A percentile compares a stretch with the other conserved stretches of the same genome.
These are phyloP conservation scores for Drosophila ficusphila DNA, from an alignment of 1,140 invertebrate species.

Conservation along the genomic window DNA sequence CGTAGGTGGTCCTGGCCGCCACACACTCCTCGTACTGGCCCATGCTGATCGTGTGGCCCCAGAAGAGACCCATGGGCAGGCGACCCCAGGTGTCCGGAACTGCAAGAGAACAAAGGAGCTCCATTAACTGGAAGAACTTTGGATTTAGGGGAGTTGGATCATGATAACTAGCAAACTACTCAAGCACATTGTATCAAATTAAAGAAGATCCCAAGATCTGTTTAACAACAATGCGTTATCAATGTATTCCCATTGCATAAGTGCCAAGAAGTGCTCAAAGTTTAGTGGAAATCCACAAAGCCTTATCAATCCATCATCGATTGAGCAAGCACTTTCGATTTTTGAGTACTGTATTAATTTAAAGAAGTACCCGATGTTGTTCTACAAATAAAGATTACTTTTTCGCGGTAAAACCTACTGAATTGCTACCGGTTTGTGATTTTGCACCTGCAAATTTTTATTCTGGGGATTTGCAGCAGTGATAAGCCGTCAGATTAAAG, in stretches of 20 bases:
- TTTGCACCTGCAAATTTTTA: background rate
- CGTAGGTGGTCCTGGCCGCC: slow-evolving; percentile 52
- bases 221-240: too few relatives aligned
- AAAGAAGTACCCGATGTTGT: background rate
- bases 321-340: background rate
- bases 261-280: too few relatives aligned
- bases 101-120: slow-evolving; percentile 10
- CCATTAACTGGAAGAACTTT: background rate
- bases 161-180: too few relatives aligned
- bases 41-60: slow-evolving; percentile 77
- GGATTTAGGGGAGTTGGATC: too few relatives aligned
- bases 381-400: background rate
- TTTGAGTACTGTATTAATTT: background rate
- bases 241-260: too few relatives aligned
- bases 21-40: slow-evolving; percentile 79
- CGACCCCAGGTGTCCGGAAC: slow-evolving; percentile 82
- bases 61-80: slow-evolving; percentile 72
- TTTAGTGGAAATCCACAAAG: too few relatives aligned
- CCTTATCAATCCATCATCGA: too few relatives aligned
- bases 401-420: too few relatives aligned
- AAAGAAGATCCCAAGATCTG: too few relatives aligned
- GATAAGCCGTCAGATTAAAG: slow-evolving; percentile 15
- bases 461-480: slow-evolving; percentile 5
- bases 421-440: background rate
- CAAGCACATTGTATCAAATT: background rate